Evolutionary conservation across 23 tunicate genomes (phyloP), one percentile per base, ranked within the genome.

Genomic region (Oikopleura vanhoeffeni): DNA sequence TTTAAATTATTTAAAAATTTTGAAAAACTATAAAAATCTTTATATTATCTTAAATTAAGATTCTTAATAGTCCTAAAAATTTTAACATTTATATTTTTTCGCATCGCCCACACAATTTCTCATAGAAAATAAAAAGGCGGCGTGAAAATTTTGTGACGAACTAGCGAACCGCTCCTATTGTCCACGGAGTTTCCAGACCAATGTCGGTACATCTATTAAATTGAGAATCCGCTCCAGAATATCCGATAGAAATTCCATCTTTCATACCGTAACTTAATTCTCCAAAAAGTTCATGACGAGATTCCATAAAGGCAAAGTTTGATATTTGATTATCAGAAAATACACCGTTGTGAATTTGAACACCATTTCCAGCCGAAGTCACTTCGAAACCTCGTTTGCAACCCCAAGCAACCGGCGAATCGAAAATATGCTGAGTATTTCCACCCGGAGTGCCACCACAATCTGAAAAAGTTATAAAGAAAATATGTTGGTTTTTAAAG

Each of bases 251-350:
- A 2, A 71, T 71, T 18, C 79, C 79, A 38, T 71, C 79, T 38
- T 71, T 18, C 79, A 71, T 71, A 71, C 79, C 79, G 38, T 71
- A 71, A 18, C 34, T 13, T 3, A 71, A 30, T 2, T 71, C 79
- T 32, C 79, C 79, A 30, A 71, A 71, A 30, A 71, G 79, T 30
- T 71, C 79, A 71, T 71, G 34, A 2, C 79, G 27, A 13, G 79
- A 71, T 30, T 71, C 79, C 79, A 71, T 71, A 38, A 71, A 71
- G 35, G 79, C 79, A 71, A 71, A 71, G 35, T 71, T 71, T 18
- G 79, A 71, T 33, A 71, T 71, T 13, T 18, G 2, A 30, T 71
- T 71, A 38, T 71, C 79, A 32, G 79, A 71, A 30, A 71, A 32
- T 2, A 71, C 79, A 28, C 38, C 79, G 38, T 71, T 71, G 36